phyloP scores from a whole-genome alignment of 2,888 invertebrate genomes.

The Apamea sordens region DNA sequence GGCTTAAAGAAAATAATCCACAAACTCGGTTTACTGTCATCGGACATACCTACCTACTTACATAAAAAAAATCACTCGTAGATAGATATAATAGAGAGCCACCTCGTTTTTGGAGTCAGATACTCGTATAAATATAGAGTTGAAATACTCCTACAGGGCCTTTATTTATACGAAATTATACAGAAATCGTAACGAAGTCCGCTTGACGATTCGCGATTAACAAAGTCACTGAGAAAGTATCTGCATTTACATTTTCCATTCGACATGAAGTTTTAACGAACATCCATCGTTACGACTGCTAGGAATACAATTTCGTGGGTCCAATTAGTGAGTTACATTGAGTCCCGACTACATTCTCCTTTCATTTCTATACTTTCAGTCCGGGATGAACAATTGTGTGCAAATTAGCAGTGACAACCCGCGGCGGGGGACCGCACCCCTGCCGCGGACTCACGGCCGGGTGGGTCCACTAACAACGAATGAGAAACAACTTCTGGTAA shows the following conservation, averaged over 20 bases:
- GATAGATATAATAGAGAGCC: not conserved
- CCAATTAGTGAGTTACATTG: conserved; percentile 85
- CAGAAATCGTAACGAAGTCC: conserved; percentile 60
- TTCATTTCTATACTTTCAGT: conserved; percentile 86
- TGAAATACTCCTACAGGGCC: not conserved
- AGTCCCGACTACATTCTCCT: conserved; percentile 81
- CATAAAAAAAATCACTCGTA: not conserved
- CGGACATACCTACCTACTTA: not conserved
- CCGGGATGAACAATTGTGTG: conserved; percentile 87
- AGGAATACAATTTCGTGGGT: conserved; percentile 78
- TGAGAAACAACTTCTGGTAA: conserved; percentile 6
- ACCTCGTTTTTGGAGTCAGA: not conserved
- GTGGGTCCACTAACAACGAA: conserved; percentile 27
- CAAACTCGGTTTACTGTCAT: not conserved
- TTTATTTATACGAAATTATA: conserved; percentile 48
- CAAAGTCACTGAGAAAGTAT: conserved; percentile 74
- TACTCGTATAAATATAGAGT: not conserved
- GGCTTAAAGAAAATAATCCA: not conserved
- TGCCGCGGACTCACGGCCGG: conserved; percentile 73
- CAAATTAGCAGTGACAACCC: conserved; percentile 88
- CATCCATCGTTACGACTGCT: conserved; percentile 74
- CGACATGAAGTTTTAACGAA: conserved; percentile 80
- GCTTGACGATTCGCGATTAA: conserved; percentile 72
- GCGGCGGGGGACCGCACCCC: conserved; percentile 77
- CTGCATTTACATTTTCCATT: conserved; percentile 77